Percentiles rank a stretch among this genome's conserved stretches.
Conservation (phyloP, 2,113 vertebrate genomes). For the Propithecus coquereli region DNA sequence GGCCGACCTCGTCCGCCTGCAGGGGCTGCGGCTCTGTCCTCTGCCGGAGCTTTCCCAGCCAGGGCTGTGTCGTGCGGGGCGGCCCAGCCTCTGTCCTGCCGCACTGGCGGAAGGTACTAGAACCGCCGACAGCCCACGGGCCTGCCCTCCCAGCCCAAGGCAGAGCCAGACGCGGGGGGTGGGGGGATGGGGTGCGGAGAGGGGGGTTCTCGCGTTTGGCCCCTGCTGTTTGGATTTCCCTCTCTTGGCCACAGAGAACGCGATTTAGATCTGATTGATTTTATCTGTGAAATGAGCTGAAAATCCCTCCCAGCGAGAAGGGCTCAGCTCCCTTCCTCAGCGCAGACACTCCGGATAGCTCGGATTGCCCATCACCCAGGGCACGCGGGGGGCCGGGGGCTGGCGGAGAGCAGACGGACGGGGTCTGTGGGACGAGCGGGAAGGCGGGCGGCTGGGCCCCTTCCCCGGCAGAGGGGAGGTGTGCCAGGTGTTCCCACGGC, state of each 20-base stretch:
- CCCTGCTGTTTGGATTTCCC: conserved; percentile 29
- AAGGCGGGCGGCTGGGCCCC: fast-evolving
- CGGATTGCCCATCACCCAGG: conserved; percentile 44
- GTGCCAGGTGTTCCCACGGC: neutral
- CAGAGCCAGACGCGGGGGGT: neutral
- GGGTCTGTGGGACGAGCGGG: fast-evolving
- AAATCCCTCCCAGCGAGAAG: conserved; percentile 69
- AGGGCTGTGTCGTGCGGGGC: fast-evolving
- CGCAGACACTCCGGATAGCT: conserved; percentile 66
- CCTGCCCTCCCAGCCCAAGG: neutral
- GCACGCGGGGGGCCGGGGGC: neutral
- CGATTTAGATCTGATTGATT: conserved; percentile 66
- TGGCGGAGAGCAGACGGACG: too few relatives aligned
- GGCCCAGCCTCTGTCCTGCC: neutral
- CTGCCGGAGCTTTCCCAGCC: fast-evolving
- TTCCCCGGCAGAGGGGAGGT: fast-evolving
- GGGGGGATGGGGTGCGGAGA: neutral
- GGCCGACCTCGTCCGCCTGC: neutral
- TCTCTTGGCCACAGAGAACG: neutral
- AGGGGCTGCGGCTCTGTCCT: neutral
- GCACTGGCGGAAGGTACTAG: neutral
- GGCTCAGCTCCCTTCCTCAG: conserved; percentile 21
- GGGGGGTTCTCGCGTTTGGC: neutral
- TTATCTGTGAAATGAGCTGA: conserved; percentile 79
- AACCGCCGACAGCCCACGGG: neutral